A percentile compares a stretch with the other conserved stretches of the same genome.
phyloP scores from a whole-genome alignment of 2,113 vertebrate species.

The Chionis minor region DNA sequence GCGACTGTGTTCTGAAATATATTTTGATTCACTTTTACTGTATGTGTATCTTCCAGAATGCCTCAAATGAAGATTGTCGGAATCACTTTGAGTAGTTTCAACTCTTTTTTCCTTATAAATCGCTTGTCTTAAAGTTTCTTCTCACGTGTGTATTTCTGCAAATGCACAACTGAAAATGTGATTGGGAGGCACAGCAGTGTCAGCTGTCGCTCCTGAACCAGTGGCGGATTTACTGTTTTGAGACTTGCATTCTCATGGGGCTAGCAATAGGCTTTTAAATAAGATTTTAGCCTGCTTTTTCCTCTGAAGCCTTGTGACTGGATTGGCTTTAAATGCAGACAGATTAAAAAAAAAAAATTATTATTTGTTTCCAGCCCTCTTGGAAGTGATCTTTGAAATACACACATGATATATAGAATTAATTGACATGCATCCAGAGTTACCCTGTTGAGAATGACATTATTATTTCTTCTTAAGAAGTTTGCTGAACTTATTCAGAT shows the following conservation, averaged over 20 bases:
- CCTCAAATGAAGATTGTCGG: background rate
- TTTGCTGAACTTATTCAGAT: background rate
- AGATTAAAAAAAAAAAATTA: background rate
- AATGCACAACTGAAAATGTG: background rate
- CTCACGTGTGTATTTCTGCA: background rate
- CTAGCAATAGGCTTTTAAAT: background rate
- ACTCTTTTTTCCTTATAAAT: background rate
- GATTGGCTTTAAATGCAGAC: background rate
- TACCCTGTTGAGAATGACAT: background rate
- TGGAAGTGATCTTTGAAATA: background rate
- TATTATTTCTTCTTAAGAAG: background rate
- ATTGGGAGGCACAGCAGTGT: background rate
- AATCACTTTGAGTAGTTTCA: background rate
- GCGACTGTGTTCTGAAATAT: background rate
- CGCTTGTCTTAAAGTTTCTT: background rate
- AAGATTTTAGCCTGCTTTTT: background rate
- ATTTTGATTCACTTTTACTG: background rate
- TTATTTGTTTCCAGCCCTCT: background rate
- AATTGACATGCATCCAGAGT: background rate
- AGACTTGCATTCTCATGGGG: background rate
- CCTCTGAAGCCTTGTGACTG: background rate
- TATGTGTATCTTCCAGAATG: background rate
- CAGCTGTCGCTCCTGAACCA: background rate
- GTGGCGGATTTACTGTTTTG: background rate
- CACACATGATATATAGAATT: background rate